A percentile compares a stretch with the other conserved stretches of the same genome.
phyloP scores from a whole-genome alignment of 2,888 invertebrate genomes.

The Drosophila recens region DNA sequence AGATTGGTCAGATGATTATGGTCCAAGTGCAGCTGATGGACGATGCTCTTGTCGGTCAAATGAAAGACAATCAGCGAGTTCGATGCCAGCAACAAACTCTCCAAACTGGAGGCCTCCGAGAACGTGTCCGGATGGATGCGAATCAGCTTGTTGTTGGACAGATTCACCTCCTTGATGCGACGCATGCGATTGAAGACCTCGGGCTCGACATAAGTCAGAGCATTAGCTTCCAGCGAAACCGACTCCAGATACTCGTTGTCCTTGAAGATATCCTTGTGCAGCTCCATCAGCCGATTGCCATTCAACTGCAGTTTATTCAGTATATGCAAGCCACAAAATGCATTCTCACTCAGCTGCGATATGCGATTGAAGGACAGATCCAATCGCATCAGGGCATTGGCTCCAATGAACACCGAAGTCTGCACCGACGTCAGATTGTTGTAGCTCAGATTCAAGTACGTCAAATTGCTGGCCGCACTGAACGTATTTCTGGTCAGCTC shows the following conservation, averaged over 20 bases:
- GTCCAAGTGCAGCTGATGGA: constrained; percentile 79
- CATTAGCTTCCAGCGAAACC: constrained; percentile 81
- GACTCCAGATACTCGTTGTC: constrained; percentile 82
- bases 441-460: constrained; percentile 81
- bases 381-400: constrained; percentile 79
- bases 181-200: constrained; percentile 82
- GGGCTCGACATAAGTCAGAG: constrained; percentile 76
- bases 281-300: constrained; percentile 72
- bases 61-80: constrained; percentile 75
- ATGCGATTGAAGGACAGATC: constrained; percentile 83
- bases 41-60: constrained; percentile 77
- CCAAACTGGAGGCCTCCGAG: constrained; percentile 77
- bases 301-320: constrained; percentile 83
- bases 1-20: constrained; percentile 79
- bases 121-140: constrained; percentile 83
- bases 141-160: constrained; percentile 79
- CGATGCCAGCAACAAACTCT: constrained; percentile 73
- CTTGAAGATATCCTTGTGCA: constrained; percentile 80
- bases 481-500: constrained; percentile 84
- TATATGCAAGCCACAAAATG: constrained; percentile 81
- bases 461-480: constrained; percentile 80
- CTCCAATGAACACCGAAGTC: constrained; percentile 84
- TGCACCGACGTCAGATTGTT: constrained; percentile 83
- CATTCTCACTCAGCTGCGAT: constrained; percentile 74
- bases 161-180: constrained; percentile 82